Conservation (phyloP, 2,888 invertebrate genomes). For the Neoscelio sp. region DNA sequence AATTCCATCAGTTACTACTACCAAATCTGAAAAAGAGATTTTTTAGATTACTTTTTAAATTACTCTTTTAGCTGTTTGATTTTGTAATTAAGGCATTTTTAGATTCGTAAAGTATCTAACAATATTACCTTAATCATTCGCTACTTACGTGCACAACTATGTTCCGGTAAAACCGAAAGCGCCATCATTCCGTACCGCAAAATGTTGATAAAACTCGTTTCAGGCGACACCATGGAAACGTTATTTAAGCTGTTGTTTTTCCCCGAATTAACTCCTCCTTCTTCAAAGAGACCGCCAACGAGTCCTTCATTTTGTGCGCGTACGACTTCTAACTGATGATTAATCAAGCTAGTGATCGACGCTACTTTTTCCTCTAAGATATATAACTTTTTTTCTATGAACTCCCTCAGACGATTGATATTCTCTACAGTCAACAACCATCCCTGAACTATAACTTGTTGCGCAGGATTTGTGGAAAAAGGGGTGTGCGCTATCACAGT, state of each 20-base stretch:
- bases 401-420: slow-evolving; percentile 85
- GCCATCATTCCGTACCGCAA: slow-evolving; percentile 90
- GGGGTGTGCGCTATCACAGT: slow-evolving; percentile 92
- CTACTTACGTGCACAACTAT: slow-evolving; percentile 88
- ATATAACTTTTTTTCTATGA: slow-evolving; percentile 85
- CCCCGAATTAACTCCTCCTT: slow-evolving; percentile 79
- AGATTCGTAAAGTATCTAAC: neutral
- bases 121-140: neutral
- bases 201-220: slow-evolving; percentile 90
- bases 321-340: slow-evolving; percentile 84
- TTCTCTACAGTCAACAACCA: slow-evolving; percentile 86
- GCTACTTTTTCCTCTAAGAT: slow-evolving; percentile 86
- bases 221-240: slow-evolving; percentile 86
- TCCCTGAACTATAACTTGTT: slow-evolving; percentile 90
- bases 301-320: slow-evolving; percentile 84
- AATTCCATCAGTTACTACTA: slow-evolving; percentile 90
- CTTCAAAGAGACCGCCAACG: slow-evolving; percentile 85
- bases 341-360: slow-evolving; percentile 84
- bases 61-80: no score
- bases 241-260: slow-evolving; percentile 82
- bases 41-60: slow-evolving; percentile 5
- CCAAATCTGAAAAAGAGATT: slow-evolving; percentile 85
- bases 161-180: slow-evolving; percentile 89
- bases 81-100: neutral
- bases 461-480: slow-evolving; percentile 88